Conservation (phyloP, 2,797 vertebrate genomes). For the Borostomias antarcticus region DNA sequence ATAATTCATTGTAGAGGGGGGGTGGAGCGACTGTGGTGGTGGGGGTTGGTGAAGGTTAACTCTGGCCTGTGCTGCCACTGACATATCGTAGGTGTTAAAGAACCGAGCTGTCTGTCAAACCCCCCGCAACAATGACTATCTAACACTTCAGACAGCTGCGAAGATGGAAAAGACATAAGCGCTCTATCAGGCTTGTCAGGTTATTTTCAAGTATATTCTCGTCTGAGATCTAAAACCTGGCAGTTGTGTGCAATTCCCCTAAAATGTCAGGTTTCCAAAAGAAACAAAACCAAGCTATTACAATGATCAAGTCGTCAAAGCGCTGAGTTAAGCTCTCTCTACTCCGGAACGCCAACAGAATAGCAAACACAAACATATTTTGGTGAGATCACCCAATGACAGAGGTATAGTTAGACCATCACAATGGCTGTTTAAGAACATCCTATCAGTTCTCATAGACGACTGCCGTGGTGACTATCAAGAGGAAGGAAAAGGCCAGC, state of each 20-base stretch:
- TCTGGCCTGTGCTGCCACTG: not conserved
- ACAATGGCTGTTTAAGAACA: constrained; percentile 58
- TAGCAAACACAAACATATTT: constrained; percentile 28
- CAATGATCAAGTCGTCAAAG: constrained; percentile 4
- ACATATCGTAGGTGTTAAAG: constrained; percentile 10
- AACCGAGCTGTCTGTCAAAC: constrained; percentile 9
- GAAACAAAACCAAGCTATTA: not conserved
- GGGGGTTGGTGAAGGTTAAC: constrained; percentile 16
- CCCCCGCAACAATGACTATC: constrained; percentile 1
- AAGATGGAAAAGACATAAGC: not conserved
- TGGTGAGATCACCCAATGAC: constrained; percentile 4
- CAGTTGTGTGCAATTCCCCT: constrained; percentile 9
- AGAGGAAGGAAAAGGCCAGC: constrained; percentile 70
- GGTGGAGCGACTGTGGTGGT: constrained; percentile 17
- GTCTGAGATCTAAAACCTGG: not conserved
- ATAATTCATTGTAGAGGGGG: constrained; percentile 25
- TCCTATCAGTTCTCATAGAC: constrained; percentile 67
- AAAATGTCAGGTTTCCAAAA: constrained; percentile 18
- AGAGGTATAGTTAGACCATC: constrained; percentile 26
- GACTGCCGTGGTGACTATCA: constrained; percentile 47
- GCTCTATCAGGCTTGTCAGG: constrained; percentile 5
- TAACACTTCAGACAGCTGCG: not conserved
- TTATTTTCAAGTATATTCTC: not conserved
- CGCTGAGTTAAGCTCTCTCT: constrained; percentile 15
- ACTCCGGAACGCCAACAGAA: constrained; percentile 24